phyloP scores from a whole-genome alignment of 92 coral and sea anemone species.

The Heteractis magnifica region DNA sequence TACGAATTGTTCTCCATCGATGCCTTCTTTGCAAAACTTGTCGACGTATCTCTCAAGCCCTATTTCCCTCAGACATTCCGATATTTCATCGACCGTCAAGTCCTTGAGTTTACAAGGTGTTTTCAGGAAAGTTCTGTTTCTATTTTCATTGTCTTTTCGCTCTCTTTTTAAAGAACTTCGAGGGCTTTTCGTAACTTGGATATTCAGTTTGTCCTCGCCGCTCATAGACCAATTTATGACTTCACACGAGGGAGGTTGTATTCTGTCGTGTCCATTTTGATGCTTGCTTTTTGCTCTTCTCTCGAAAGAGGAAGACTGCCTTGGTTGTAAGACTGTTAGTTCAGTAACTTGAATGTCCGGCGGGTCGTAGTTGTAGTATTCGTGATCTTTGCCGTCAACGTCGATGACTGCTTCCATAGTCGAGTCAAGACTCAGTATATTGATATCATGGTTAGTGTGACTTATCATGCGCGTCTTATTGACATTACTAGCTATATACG shows the following conservation, averaged over 20 bases:
- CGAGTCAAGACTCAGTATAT: no score
- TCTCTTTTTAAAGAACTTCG: slow-evolving; percentile 19
- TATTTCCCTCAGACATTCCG: slow-evolving; percentile 16
- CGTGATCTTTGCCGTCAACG: slow-evolving; percentile 7
- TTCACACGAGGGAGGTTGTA: slow-evolving; percentile 13
- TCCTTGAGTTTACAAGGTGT: slow-evolving; percentile 18
- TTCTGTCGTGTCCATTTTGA: slow-evolving; percentile 8
- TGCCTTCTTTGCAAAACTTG: slow-evolving; percentile 17
- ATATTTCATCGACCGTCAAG: slow-evolving; percentile 27
- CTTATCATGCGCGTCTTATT: no score
- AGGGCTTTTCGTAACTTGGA: slow-evolving; percentile 28
- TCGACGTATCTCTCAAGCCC: slow-evolving; percentile 20
- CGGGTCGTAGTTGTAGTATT: neutral
- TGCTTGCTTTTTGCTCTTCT: slow-evolving; percentile 22
- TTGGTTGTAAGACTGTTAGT: slow-evolving; percentile 18
- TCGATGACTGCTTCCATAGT: slow-evolving; percentile 24
- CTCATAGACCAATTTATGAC: slow-evolving; percentile 20
- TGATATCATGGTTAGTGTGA: no score
- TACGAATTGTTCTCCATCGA: slow-evolving; percentile 29
- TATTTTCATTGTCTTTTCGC: neutral
- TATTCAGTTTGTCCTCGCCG: slow-evolving; percentile 2
- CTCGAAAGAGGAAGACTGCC: slow-evolving; percentile 22
- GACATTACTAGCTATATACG: no score
- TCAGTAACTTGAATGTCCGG: slow-evolving; percentile 13
- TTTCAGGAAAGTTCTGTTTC: slow-evolving; percentile 1